Base-by-base conservation (phyloP, 2,888 invertebrate species). In the Parnassius smintheus region DNA sequence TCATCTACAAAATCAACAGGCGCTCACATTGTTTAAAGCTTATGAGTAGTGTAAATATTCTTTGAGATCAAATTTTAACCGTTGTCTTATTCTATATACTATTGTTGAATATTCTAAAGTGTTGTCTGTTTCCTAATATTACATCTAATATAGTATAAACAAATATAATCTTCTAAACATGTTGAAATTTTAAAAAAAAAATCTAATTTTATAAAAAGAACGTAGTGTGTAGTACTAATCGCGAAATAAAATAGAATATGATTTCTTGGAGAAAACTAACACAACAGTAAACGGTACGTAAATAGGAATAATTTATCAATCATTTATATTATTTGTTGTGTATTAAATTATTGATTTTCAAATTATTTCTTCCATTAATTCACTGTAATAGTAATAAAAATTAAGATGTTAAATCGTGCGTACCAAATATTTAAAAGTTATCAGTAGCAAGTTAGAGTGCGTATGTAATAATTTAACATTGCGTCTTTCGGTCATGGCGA, bases 1-100 rank as follows among this genome's bases (percentile, higher is more conserved):
- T 83, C 82, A 73, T 71, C 78, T 73, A 78, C 67, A 76, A 80
- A 83, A 78, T 81, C 82, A 88, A 86, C 87, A 91, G 90, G 90
- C 89, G 86, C 75, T 77, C 64, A 66, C 57, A 70, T 69, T 72
- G 66, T 72, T 71, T 69, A 68, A 72, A 75, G 72, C 68, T 71
- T 72, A 68, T 67, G 66, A 71, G 62, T 71, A 72, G 65, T 67
- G 64, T 74, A 76, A 75, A 76, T 76, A 75, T 73, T 77, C 72
- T 78, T 78, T 75, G 71, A 77, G 75, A 72, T 77, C 77, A 68
- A 72, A 77, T 80, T 77, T 81, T 79, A 70, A 73, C 66, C 59
- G 78, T 83, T 80, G 72, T 78, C 74, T 72, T 70, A 79, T 78
- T 75, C 77, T 81, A 35, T 35, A 78, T 69, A 72, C 78, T 81